These are phyloP conservation scores for Tichodroma muraria DNA, from an alignment of 2,113 vertebrate species.

Conservation along the genomic window DNA sequence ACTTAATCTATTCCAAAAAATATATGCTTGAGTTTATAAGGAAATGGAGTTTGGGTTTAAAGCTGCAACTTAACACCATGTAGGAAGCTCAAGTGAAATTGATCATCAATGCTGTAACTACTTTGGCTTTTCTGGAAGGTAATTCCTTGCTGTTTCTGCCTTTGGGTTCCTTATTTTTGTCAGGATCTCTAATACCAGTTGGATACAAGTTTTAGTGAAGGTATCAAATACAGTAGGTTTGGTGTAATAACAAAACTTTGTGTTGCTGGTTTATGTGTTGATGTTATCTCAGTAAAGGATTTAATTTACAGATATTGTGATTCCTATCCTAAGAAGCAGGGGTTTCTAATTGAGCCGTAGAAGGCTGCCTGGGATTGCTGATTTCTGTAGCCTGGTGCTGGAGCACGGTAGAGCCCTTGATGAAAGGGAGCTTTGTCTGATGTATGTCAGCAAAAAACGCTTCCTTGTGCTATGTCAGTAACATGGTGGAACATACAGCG, in stretches of 20 bases:
- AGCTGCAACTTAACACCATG: not conserved
- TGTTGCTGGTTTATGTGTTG: not conserved
- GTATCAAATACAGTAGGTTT: not conserved
- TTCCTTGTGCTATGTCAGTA: not conserved
- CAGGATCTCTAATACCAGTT: not conserved
- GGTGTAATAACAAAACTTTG: not conserved
- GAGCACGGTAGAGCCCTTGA: not conserved
- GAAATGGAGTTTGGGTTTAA: not conserved
- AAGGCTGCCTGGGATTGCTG: not conserved
- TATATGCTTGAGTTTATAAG: not conserved
- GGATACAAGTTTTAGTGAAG: not conserved
- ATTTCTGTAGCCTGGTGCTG: not conserved
- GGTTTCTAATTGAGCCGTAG: not conserved
- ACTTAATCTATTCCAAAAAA: not conserved
- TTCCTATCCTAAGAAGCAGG: not conserved
- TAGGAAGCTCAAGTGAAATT: not conserved
- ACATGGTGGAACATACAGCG: not conserved
- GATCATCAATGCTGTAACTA: not conserved
- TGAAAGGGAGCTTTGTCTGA: slow-evolving; percentile 20
- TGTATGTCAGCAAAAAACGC: not conserved
- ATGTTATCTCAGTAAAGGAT: not conserved
- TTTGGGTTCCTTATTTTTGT: not conserved
- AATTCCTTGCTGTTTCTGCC: not conserved
- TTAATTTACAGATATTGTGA: not conserved
- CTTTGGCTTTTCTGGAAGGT: not conserved